phyloP scores from a whole-genome alignment of 2,888 invertebrate genomes.

The Blera fallax region DNA sequence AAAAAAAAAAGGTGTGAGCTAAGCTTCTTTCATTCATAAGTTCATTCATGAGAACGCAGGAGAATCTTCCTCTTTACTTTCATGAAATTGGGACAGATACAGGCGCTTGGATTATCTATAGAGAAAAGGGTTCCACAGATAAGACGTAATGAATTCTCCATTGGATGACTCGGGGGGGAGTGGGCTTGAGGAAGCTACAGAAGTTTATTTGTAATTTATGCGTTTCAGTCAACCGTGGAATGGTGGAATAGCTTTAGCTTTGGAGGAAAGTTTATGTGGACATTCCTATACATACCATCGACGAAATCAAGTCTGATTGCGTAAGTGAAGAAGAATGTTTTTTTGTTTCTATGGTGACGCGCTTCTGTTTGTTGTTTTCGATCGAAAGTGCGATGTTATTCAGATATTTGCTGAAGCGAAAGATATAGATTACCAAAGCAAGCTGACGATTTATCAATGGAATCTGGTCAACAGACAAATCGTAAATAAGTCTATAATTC shows the following conservation, averaged over 20 bases:
- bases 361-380: conserved; percentile 1
- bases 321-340: conserved; percentile 11
- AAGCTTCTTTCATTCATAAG: conserved; percentile 2
- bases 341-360: background rate
- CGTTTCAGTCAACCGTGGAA: background rate
- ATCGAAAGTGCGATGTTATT: background rate
- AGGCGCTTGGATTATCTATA: background rate
- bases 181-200: background rate
- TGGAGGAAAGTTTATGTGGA: background rate
- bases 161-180: too few relatives aligned
- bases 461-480: conserved; percentile 17
- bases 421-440: background rate
- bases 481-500: background rate
- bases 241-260: background rate
- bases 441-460: conserved; percentile 28
- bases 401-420: background rate
- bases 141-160: conserved; percentile 6
- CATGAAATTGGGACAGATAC: background rate
- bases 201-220: conserved; percentile 9
- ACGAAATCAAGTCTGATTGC: background rate
- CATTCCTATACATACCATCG: background rate
- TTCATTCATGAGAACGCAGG: background rate
- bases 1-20: conserved; percentile 14
- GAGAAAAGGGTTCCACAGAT: background rate
- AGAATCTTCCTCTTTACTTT: background rate